These are phyloP conservation scores for Chloroceryle inda DNA, from an alignment of 2,797 vertebrate species.

Conservation along the genomic window DNA sequence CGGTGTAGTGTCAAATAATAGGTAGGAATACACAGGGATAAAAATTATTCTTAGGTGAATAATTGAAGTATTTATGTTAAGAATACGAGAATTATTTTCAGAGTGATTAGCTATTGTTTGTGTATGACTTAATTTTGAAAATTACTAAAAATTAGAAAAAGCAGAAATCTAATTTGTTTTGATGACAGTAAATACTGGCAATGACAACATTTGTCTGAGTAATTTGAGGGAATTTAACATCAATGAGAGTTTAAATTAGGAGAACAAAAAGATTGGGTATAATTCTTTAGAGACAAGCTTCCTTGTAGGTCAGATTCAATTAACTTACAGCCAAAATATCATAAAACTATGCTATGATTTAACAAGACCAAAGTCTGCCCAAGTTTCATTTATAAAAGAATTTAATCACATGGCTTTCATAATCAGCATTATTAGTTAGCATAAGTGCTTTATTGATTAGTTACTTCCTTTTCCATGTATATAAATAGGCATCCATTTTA, in stretches of 20 bases:
- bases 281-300: conserved; percentile 3
- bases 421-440: neutral
- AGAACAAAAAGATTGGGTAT: neutral
- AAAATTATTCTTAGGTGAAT: neutral
- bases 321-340: neutral
- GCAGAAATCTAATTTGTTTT: neutral
- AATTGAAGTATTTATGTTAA: neutral
- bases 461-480: neutral
- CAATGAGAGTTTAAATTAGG: neutral
- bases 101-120: neutral
- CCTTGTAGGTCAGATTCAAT: neutral
- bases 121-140: neutral
- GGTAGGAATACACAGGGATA: neutral
- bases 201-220: neutral
- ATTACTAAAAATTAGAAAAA: neutral
- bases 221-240: neutral
- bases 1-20: neutral
- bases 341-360: neutral
- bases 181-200: neutral
- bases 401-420: neutral
- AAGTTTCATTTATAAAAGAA: neutral
- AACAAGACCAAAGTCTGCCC: neutral
- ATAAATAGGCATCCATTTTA: neutral
- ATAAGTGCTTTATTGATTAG: neutral
- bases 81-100: neutral